Conservation (phyloP, 1,140 invertebrate species). For the Tetragnatha versicolor region DNA sequence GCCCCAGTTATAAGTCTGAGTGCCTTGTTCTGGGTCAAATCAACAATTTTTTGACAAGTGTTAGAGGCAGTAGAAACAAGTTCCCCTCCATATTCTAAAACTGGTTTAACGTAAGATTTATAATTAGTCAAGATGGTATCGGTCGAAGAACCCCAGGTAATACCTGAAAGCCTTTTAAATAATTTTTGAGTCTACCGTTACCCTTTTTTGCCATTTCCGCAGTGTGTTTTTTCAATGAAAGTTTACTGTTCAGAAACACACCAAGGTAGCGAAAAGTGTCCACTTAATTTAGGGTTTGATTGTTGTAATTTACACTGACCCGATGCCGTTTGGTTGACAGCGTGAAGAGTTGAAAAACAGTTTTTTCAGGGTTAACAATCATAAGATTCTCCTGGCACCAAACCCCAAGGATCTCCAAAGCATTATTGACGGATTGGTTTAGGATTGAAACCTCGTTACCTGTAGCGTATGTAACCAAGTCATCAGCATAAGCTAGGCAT, state of each 20-base stretch:
- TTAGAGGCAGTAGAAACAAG: conserved; percentile 21
- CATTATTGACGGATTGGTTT: background rate
- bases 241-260: conserved; percentile 11
- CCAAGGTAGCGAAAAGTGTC: conserved; percentile 1
- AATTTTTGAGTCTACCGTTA: conserved; percentile 6
- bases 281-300: background rate
- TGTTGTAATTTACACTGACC: background rate
- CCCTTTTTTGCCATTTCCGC: conserved; percentile 13
- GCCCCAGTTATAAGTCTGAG: conserved; percentile 10
- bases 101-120: background rate
- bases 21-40: background rate
- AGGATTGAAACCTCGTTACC: conserved; percentile 4
- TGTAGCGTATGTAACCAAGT: conserved; percentile 15
- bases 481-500: conserved; percentile 31
- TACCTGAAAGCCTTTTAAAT: conserved; percentile 26
- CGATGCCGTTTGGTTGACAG: background rate
- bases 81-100: conserved; percentile 22
- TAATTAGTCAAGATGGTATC: conserved; percentile 11
- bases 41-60: background rate
- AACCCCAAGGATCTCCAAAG: background rate
- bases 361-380: conserved; percentile 1
- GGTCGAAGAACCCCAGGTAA: conserved; percentile 11
- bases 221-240: background rate
- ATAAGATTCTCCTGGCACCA: background rate
- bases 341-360: conserved; percentile 11